phyloP scores from a whole-genome alignment of 2,888 invertebrate genomes.

The Clunio marinus region DNA sequence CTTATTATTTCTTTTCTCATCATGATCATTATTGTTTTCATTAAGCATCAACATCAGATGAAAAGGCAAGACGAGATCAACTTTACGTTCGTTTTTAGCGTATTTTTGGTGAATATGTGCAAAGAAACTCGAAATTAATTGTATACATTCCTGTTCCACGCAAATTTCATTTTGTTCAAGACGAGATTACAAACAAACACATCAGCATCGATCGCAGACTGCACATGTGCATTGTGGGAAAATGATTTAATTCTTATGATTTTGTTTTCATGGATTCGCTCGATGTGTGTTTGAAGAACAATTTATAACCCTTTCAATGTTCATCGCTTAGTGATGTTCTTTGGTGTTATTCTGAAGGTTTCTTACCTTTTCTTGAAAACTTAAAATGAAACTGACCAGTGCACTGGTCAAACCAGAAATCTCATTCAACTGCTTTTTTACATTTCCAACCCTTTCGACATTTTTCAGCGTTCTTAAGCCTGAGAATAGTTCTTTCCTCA shows the following conservation, averaged over 20 bases:
- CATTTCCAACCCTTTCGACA: constrained; percentile 8
- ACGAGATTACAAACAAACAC: background rate
- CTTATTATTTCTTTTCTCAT: no score
- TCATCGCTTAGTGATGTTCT: no score
- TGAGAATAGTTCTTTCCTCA: no score
- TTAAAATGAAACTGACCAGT: constrained; percentile 39
- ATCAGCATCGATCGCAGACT: no score
- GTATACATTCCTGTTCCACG: constrained; percentile 27
- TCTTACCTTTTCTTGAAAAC: constrained; percentile 20
- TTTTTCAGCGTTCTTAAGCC: background rate
- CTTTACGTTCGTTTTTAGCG: no score
- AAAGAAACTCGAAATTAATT: constrained; percentile 34
- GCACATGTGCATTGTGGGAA: constrained; percentile 37
- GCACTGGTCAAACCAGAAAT: constrained; percentile 41
- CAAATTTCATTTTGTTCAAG: constrained; percentile 5
- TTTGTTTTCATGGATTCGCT: constrained; percentile 5
- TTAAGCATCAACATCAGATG: no score
- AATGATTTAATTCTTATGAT: constrained; percentile 24
- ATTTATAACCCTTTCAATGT: constrained; percentile 18
- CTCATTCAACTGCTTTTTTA: constrained; percentile 9
- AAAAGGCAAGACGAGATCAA: no score
- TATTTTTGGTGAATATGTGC: no score
- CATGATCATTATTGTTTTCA: no score
- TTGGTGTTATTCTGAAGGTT: no score
- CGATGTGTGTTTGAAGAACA: background rate